Base-by-base conservation (phyloP, 2,113 vertebrate species). In the Anguilla japonica region DNA sequence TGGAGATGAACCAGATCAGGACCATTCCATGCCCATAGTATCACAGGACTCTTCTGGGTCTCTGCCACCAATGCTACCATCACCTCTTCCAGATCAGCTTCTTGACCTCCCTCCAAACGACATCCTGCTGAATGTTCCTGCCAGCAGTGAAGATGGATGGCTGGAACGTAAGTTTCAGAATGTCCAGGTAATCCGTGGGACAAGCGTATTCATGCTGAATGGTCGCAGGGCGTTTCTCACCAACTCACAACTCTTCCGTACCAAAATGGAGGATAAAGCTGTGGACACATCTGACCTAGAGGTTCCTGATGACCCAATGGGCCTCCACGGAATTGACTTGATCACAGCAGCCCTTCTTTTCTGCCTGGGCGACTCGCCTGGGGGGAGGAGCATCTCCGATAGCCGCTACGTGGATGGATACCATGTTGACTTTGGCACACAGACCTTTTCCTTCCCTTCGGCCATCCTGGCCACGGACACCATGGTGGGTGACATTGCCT, bases 401-500 rank as follows among this genome's bases (percentile, higher is more conserved):
- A 98, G 98, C 92, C 96, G 97, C 0, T 95, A 97, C 90, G 97
- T 98, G 0, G 98, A 99, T 83, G 96, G 97, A 53, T 98, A 96
- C 93, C 98, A 92, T 0, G 93, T 99, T 89, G 98, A 99, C 92
- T 98, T 98, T 92, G 98, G 98, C 91, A 99, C 98, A 56, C 98
- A 99, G 89, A 99, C 98, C 0, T 99, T 99, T 94, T 99, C 98
- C 86, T 97, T 99, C 90, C 98, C 98, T 0, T 99, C 98, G 67
- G 98, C 98, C 91, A 98, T 99, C 90, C 89, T 99, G 85, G 98
- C 98, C 81, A 99, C 98, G 87, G 97, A 96, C 95, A 99, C 98
- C 89, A 99, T 98, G 97, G 98, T 99, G 81, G 98, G 98, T 3
- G 98, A 99, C 88, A 98, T 99, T 60, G 98, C 97, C 75, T 99